phyloP scores from a whole-genome alignment of 2,888 invertebrate genomes.

The Cerastis rubricosa region DNA sequence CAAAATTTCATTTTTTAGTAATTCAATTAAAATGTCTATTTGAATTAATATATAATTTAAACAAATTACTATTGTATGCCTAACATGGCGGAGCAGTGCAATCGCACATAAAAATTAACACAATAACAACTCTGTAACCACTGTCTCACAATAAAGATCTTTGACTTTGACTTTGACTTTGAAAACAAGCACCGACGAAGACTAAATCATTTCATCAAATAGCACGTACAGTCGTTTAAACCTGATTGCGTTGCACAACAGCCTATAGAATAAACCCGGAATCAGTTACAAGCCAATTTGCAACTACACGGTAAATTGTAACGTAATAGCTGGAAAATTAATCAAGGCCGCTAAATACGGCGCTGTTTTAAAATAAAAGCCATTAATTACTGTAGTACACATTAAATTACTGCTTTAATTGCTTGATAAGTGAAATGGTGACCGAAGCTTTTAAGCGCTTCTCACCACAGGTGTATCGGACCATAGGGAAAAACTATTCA shows the following conservation, averaged over 20 bases:
- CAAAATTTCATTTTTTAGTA: too few relatives aligned
- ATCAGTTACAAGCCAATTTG: slow-evolving; percentile 44
- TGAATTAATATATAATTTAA: too few relatives aligned
- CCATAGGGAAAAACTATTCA: slow-evolving; percentile 70
- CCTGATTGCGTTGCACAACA: not conserved
- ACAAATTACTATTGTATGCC: too few relatives aligned
- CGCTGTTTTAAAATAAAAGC: slow-evolving; percentile 49
- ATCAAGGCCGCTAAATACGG: slow-evolving; percentile 41
- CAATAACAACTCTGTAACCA: too few relatives aligned
- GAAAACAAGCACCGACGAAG: too few relatives aligned
- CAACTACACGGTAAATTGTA: slow-evolving; percentile 27
- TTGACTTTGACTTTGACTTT: too few relatives aligned
- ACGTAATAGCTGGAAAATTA: slow-evolving; percentile 41
- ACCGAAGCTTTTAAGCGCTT: slow-evolving; percentile 72
- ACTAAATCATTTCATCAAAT: not conserved
- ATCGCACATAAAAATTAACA: too few relatives aligned
- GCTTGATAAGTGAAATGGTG: slow-evolving; percentile 75
- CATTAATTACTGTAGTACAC: slow-evolving; percentile 62
- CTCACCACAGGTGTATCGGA: slow-evolving; percentile 59
- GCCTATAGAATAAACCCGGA: slow-evolving; percentile 13
- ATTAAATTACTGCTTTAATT: slow-evolving; percentile 77
- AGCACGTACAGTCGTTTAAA: not conserved
- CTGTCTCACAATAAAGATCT: too few relatives aligned
- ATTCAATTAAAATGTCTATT: too few relatives aligned
- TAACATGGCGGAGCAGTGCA: too few relatives aligned